Evolutionary conservation across 2,888 invertebrate species (phyloP), one percentile per base, ranked within the genome.

Genomic region (Timema podura): DNA sequence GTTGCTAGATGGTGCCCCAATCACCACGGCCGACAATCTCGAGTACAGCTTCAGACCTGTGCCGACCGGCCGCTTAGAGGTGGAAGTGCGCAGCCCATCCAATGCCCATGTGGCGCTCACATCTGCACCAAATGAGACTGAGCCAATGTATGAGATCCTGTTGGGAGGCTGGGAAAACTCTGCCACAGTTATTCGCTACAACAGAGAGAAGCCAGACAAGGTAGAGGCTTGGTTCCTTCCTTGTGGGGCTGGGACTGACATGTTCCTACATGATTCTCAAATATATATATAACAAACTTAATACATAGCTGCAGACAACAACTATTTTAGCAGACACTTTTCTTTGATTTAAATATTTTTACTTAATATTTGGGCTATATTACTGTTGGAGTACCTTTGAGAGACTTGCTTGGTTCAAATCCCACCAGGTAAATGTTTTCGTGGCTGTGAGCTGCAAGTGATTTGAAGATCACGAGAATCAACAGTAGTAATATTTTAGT

Each of bases 91-190:
- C 76, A 87, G 88, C 66, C 85, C 85, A 64, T 86, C 87, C 80
- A 88, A 89, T 80, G 88, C 87, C 75, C 89, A 89, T 80, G 78
- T 89, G 73, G 86, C 86, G 73, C 82, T 89, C 74, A 84, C 87
- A 59, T 77, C 80, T 74, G 83, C 81, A 16, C 84, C 85, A 66
- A 82, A 80, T 57, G 87, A 87, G 77, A 82, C 85, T 70, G 85
- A 85, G 75, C 87, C 87, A 46, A 87, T 88, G 83, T 87, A 88
- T 78, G 89, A 89, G 82, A 82, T 89, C 74, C 84, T 89, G 76
- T 83, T 89, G 75, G 89, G 89, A 68, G 89, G 89, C 72, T 89
- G 89, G 89, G 85, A 86, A 73, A 89, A 89, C 79, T 83, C 83
- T 65, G 85, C 86, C 75, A 88, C 88, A 54, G 88, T 86, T 74